Conservation (phyloP, 2,888 invertebrate species). For the Campopleginae sp. region DNA sequence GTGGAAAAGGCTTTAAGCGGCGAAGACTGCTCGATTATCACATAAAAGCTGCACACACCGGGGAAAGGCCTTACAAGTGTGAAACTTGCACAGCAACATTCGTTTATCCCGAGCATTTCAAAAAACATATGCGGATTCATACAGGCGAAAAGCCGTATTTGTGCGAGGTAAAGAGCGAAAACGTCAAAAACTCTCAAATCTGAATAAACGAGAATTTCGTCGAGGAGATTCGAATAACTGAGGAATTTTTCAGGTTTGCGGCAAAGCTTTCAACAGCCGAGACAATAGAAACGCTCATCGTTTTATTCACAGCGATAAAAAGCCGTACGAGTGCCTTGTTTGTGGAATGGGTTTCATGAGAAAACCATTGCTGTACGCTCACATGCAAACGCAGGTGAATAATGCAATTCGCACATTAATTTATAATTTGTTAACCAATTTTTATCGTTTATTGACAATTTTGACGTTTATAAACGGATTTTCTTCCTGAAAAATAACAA, state of each 20-base stretch:
- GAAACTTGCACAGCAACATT: constrained; percentile 91
- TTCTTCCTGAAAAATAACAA: no score
- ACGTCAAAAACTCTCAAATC: neutral
- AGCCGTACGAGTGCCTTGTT: constrained; percentile 93
- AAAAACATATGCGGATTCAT: constrained; percentile 92
- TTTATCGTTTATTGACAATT: neutral
- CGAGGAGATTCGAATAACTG: neutral
- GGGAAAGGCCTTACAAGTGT: constrained; percentile 91
- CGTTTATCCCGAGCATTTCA: constrained; percentile 93
- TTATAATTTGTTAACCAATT: neutral
- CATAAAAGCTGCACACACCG: constrained; percentile 92
- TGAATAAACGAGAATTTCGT: neutral
- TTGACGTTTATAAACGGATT: no score
- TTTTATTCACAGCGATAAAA: constrained; percentile 94
- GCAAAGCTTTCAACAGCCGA: constrained; percentile 92
- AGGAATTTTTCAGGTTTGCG: constrained; percentile 87
- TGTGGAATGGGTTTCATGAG: constrained; percentile 94
- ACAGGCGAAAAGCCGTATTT: constrained; percentile 91
- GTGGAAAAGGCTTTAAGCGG: constrained; percentile 90
- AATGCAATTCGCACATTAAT: neutral
- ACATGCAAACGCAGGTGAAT: constrained; percentile 89
- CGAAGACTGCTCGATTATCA: constrained; percentile 91
- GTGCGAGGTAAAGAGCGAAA: constrained; percentile 86
- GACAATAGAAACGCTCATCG: constrained; percentile 94
- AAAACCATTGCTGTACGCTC: constrained; percentile 91